Conservation (phyloP, 2,113 vertebrate genomes). For the Camelus dromedarius region DNA sequence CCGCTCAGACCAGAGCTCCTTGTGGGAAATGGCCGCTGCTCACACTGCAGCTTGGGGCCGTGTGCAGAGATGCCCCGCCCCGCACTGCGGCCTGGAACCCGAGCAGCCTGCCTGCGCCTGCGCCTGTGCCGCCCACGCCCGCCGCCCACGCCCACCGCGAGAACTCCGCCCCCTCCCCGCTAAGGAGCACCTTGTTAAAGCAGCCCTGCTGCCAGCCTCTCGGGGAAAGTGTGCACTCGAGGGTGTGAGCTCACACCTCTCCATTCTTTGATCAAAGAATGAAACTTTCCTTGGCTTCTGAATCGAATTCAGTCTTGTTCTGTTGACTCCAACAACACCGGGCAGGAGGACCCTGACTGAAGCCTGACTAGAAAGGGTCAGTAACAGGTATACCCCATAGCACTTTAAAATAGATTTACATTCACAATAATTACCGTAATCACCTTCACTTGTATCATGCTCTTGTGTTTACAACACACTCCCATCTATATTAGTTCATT, state of each 20-base stretch:
- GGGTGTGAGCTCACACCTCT: background rate
- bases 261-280: background rate
- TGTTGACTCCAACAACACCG: background rate
- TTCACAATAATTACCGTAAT: background rate
- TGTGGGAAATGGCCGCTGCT: background rate
- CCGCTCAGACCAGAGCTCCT: background rate
- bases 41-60: background rate
- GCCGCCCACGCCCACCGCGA: fast-evolving
- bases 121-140: no score
- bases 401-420: background rate
- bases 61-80: background rate
- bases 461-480: background rate
- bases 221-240: background rate
- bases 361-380: background rate
- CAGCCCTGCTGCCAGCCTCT: background rate
- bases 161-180: background rate
- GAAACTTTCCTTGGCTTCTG: background rate
- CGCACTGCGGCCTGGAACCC: background rate
- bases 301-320: background rate
- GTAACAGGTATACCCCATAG: background rate
- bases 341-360: background rate
- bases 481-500: background rate
- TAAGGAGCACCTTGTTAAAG: background rate
- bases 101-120: no score
- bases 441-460: background rate